A percentile compares a stretch with the other conserved stretches of the same genome.
Evolutionary conservation across 1,140 invertebrate species (phyloP).

Genomic region (Chrysomallon squamiferum): DNA sequence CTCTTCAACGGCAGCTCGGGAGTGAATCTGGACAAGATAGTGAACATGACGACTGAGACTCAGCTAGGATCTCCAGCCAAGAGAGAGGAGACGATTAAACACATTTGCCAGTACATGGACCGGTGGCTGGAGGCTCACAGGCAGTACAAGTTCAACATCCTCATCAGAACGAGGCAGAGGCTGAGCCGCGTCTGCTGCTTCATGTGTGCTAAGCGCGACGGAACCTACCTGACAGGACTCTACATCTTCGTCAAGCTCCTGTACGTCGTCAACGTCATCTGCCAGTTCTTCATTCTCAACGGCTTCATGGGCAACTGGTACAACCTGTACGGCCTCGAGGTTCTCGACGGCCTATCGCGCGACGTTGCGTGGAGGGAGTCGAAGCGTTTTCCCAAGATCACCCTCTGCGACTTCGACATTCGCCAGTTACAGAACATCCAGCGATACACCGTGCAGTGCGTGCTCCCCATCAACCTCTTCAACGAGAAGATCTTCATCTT

Average conservation of each 20-base stretch:
- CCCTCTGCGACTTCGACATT: constrained; percentile 66
- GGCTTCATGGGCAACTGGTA: constrained; percentile 66
- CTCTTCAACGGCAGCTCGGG: constrained; percentile 51
- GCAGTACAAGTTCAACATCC: constrained; percentile 48
- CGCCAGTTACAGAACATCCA: constrained; percentile 54
- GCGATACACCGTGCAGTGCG: constrained; percentile 50
- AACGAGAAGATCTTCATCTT: constrained; percentile 65
- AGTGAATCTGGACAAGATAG: constrained; percentile 53
- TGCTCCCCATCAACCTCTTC: constrained; percentile 64
- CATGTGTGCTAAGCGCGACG: constrained; percentile 64
- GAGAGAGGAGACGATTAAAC: constrained; percentile 45
- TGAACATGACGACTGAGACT: constrained; percentile 44
- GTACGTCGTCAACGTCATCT: constrained; percentile 65
- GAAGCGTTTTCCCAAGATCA: constrained; percentile 61
- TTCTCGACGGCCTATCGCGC: constrained; percentile 59
- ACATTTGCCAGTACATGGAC: constrained; percentile 53
- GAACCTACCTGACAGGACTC: constrained; percentile 64
- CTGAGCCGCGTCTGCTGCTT: constrained; percentile 51
- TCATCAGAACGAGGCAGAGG: constrained; percentile 47
- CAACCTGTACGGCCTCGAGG: constrained; percentile 65
- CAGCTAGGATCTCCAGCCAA: constrained; percentile 47
- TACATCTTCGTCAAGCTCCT: constrained; percentile 66
- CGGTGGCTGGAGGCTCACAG: constrained; percentile 53
- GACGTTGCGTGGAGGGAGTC: constrained; percentile 62
- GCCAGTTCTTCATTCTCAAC: constrained; percentile 66